Percentiles rank a stretch among this genome's conserved stretches.
Conservation (phyloP, 2,888 invertebrate species). For the Sphaerophoria rueppellii region DNA sequence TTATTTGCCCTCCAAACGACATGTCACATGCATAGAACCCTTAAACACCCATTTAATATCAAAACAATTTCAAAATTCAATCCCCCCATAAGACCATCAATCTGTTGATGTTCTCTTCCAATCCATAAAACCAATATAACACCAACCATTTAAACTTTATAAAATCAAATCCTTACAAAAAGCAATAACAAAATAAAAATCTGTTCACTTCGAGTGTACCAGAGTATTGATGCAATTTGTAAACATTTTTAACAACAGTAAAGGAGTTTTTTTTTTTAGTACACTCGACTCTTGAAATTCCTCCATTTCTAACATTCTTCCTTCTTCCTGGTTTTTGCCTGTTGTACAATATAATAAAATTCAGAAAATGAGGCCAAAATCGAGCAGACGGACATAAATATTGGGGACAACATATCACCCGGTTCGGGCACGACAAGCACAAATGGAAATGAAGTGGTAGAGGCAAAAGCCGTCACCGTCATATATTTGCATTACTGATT, state of each 20-base stretch:
- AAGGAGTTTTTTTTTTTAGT: neutral
- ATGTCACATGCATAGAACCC: neutral
- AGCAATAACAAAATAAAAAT: neutral
- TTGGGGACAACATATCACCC: constrained; percentile 28
- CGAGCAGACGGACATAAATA: constrained; percentile 69
- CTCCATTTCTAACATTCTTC: constrained; percentile 13
- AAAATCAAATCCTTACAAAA: constrained; percentile 16
- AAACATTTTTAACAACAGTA: constrained; percentile 53
- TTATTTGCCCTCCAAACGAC: constrained; percentile 12
- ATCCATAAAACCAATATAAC: constrained; percentile 7
- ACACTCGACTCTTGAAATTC: neutral
- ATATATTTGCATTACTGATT: constrained; percentile 74
- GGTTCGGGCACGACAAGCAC: neutral
- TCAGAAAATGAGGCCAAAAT: constrained; percentile 57
- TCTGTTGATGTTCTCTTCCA: constrained; percentile 59
- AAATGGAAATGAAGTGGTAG: constrained; percentile 19
- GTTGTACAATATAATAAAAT: constrained; percentile 36
- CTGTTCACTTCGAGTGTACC: constrained; percentile 22
- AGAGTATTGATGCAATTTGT: constrained; percentile 69
- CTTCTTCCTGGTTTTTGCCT: neutral
- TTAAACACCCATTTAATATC: constrained; percentile 53
- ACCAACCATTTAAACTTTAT: constrained; percentile 53
- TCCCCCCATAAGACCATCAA: constrained; percentile 68
- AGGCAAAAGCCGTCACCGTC: constrained; percentile 67
- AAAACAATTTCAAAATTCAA: constrained; percentile 69